These are phyloP conservation scores for Drosophila heteroneura DNA, from an alignment of 2,888 invertebrate species.

Conservation along the genomic window DNA sequence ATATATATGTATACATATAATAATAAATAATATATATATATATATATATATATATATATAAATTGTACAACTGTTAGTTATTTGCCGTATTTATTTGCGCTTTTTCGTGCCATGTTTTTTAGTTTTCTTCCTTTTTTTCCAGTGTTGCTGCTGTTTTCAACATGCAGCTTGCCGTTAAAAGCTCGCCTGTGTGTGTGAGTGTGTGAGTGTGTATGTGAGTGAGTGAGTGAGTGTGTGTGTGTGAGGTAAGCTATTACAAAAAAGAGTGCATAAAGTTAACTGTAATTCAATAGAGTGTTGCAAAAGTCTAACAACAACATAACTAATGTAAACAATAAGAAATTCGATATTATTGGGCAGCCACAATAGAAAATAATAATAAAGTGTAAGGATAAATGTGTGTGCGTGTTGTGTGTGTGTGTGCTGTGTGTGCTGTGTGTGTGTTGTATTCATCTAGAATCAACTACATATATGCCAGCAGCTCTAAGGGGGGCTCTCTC, in stretches of 20 bases:
- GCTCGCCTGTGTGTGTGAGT: constrained; percentile 18
- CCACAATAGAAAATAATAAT: constrained; percentile 5
- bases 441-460: neutral
- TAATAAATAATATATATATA: neutral
- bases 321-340: constrained; percentile 9
- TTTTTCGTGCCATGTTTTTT: constrained; percentile 28
- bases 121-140: constrained; percentile 5
- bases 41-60: neutral
- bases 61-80: constrained; percentile 3
- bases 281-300: constrained; percentile 14
- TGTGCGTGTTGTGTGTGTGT: neutral
- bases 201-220: constrained; percentile 2
- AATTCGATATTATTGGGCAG: constrained; percentile 26
- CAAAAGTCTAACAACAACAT: constrained; percentile 4
- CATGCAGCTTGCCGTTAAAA: constrained; percentile 3
- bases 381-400: neutral
- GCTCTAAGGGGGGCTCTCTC: neutral
- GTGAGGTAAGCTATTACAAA: neutral
- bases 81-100: constrained; percentile 6
- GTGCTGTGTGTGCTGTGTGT: neutral
- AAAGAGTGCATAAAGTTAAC: neutral
- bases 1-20: neutral
- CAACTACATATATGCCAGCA: constrained; percentile 1
- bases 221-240: neutral
- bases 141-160: neutral